Base-by-base conservation (phyloP, 2,113 vertebrate species). In the Scolopax mira region DNA sequence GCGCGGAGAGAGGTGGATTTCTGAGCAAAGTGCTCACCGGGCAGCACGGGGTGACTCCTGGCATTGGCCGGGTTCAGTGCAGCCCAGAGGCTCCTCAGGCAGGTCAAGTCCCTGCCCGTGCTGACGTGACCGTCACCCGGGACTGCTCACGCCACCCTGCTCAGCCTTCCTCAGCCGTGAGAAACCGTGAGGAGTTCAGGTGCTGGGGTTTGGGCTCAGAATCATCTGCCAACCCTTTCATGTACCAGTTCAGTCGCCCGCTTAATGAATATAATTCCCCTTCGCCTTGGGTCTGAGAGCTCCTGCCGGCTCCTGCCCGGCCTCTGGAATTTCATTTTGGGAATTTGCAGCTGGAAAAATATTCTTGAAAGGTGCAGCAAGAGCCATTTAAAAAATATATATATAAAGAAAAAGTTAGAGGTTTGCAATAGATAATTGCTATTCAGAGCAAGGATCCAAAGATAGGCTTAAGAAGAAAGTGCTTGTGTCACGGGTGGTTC, bases 271-370 rank as follows among this genome's bases (percentile, higher is more conserved):
- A 58, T 69, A 61, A 82, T 85, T 95, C 67, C 54, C 57, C 58
- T 69, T 74, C 0, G 62, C 84, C 48, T n/a, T 64, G 54, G 78
- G 65, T 89, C 70, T 8, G 15, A 16, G 84, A 87, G 73, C 57
- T 91, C 72, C 72, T 78, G 79, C 80, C 33, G 77, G 39, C 31
- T 85, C 70, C 51, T 89, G 69, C 77, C 91, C 0, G 0, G 7
- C 0, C 0, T 16, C 2, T 4, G 67, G 39, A 48, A 46, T 11
- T 44, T 19, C 22, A 2, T 66, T 33, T 37, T 30, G 65, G 49
- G 66, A 58, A 18, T 82, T 27, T 7, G 18, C 39, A 72, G 39
- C 41, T 85, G 65, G 67, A 39, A 60, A 90, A 79, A 52, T 16
- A 55, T 31, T 42, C 35, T 74, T 24, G 37, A 65, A 44, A 79